Percentiles rank a stretch among this genome's conserved stretches.
Conservation (phyloP, 2,113 vertebrate genomes). For the Cygnus buccinator region DNA sequence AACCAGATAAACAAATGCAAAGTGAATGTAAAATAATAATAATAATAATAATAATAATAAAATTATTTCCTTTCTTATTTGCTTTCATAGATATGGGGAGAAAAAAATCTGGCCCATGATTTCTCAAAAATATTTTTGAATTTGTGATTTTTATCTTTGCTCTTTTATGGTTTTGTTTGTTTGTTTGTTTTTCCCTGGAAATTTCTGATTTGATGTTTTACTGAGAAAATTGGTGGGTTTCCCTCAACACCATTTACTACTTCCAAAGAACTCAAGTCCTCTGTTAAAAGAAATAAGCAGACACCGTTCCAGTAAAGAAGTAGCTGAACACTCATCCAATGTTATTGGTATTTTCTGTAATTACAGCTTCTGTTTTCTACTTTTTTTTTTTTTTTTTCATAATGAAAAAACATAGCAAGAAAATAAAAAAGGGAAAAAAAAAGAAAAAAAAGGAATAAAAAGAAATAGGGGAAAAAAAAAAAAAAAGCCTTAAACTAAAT, state of each 20-base stretch:
- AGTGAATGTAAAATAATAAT: not conserved
- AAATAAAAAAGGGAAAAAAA: not conserved
- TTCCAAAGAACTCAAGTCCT: not conserved
- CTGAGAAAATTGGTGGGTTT: not conserved
- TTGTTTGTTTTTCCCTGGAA: not conserved
- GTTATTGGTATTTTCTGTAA: not conserved
- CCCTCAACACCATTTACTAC: not conserved
- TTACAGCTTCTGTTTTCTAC: not conserved
- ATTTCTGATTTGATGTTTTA: not conserved
- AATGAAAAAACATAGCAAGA: not conserved
- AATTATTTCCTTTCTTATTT: not conserved
- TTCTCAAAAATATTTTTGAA: not conserved
- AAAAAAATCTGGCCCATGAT: not conserved
- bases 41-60: no score
- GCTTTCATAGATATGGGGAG: not conserved
- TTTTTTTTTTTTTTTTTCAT: not conserved
- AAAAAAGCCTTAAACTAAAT: not conserved
- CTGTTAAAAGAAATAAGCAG: not conserved
- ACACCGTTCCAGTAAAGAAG: not conserved
- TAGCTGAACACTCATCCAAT: not conserved
- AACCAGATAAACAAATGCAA: not conserved
- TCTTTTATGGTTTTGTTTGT: not conserved
- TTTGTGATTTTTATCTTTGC: not conserved
- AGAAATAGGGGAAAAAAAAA: not conserved
- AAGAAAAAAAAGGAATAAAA: not conserved